Percentiles rank a stretch among this genome's conserved stretches.
These are phyloP conservation scores for Cydia strobilella DNA, from an alignment of 1,140 invertebrate species.

Conservation along the genomic window DNA sequence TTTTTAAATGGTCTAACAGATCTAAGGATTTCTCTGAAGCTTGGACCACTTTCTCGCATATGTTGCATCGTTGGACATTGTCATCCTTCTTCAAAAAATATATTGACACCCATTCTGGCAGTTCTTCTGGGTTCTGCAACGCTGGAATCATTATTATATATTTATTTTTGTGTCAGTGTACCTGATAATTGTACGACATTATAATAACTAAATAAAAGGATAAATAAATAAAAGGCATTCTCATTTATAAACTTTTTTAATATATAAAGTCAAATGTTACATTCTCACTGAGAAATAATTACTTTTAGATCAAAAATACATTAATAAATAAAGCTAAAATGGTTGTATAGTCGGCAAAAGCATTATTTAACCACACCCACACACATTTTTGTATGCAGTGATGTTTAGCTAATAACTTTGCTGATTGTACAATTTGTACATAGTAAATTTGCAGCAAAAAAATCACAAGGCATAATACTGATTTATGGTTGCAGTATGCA, in stretches of 20 bases:
- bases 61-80: slow-evolving; percentile 57
- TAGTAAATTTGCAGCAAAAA: too few species aligned
- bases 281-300: not conserved
- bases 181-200: slow-evolving; percentile 33
- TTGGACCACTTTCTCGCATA: slow-evolving; percentile 55
- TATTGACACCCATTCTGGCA: slow-evolving; percentile 63
- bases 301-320: not conserved
- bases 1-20: slow-evolving; percentile 55
- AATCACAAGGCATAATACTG: too few species aligned
- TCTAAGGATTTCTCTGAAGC: slow-evolving; percentile 49
- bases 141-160: not conserved
- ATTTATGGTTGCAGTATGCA: too few species aligned
- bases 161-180: slow-evolving; percentile 23
- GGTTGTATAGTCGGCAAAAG: too few species aligned
- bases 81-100: slow-evolving; percentile 56
- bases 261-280: slow-evolving; percentile 3
- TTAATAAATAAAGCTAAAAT: not conserved
- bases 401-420: too few species aligned
- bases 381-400: too few species aligned
- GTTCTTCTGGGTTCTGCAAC: slow-evolving; percentile 9
- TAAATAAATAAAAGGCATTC: slow-evolving; percentile 22
- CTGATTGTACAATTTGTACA: too few species aligned
- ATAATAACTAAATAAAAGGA: slow-evolving; percentile 40
- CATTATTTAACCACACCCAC: too few species aligned
- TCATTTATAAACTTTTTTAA: slow-evolving; percentile 14